These are phyloP conservation scores for Phyllostomus hastatus DNA, from an alignment of 2,113 vertebrate species.

Conservation along the genomic window DNA sequence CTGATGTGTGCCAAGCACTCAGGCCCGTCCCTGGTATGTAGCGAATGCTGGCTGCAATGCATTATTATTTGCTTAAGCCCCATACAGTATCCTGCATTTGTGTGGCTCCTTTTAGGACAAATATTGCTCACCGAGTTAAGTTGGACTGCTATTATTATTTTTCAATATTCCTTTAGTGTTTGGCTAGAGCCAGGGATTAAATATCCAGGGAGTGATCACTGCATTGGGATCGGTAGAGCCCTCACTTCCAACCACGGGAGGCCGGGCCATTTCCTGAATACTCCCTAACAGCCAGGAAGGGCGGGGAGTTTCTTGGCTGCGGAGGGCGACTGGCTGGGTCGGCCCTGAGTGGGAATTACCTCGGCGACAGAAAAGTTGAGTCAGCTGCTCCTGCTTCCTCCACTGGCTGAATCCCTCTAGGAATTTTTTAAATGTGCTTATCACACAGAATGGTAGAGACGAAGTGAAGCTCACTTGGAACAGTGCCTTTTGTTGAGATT, in stretches of 20 bases:
- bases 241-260: neutral
- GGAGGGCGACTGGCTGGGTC: neutral
- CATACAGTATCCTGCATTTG: neutral
- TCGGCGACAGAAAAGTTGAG: slow-evolving; percentile 9
- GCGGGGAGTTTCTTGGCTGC: neutral
- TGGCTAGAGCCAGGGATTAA: neutral
- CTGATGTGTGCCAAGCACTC: neutral
- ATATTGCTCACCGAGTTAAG: neutral
- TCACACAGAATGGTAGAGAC: slow-evolving; percentile 23
- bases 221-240: neutral
- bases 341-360: neutral
- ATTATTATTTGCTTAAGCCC: neutral
- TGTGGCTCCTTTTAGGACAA: neutral
- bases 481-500: slow-evolving; percentile 37
- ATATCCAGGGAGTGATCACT: neutral
- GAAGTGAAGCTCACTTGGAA: slow-evolving; percentile 45
- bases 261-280: neutral
- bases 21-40: neutral
- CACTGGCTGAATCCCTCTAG: neutral
- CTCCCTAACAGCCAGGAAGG: neutral
- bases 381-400: neutral
- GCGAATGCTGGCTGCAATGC: neutral
- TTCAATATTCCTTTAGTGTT: neutral
- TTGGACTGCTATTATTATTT: neutral
- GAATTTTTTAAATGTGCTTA: slow-evolving; percentile 36